Base-by-base conservation (phyloP, 2,888 invertebrate species). In the Miltochrista miniata region DNA sequence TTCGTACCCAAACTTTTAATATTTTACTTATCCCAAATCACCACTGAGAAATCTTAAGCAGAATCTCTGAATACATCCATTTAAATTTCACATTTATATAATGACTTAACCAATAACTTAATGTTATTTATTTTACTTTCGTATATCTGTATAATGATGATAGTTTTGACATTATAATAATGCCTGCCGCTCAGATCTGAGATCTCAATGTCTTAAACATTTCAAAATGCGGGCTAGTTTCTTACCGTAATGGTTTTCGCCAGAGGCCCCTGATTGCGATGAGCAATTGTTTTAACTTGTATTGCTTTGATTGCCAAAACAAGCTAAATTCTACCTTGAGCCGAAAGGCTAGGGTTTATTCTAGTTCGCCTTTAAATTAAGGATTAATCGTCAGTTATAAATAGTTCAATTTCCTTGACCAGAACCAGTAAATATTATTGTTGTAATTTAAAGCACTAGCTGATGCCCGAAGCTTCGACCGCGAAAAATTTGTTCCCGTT, bases 201-300 rank as follows among this genome's bases (percentile, higher is more conserved):
- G 42, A 11, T 34, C 14, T 33, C 10, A 56, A 43, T 33, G 7
- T 34, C 14, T 33, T 11, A 56, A 61, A 45, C 56, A 49, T 59
- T 54, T 62, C 55, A 57, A 45, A 67, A 24, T 24, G 18, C 61
- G 62, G 52, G 53, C 55, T 54, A 62, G 56, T 65, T 61, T 52
- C 52, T 53, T 46, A 12, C 54, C 35, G 49, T 72, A 73, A 72
- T 68, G 53, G 62, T 48, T 69, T 68, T 61, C 34, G 69, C 75
- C 56, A 51, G 65, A 46, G 64, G 70, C 66, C 51, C 54, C 55
- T 67, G 61, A 59, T 68, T 62, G 69, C 66, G 70, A 76, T 73
- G 69, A 64, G 64, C 76, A 72, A 77, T 76, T 77, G 76, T 77
- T 76, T 74, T 65, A 73, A 57, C 64, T 57, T 14, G 65, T 65